Evolutionary conservation across 2,797 vertebrate genomes (phyloP).

Genomic region (Eulemur mongoz): DNA sequence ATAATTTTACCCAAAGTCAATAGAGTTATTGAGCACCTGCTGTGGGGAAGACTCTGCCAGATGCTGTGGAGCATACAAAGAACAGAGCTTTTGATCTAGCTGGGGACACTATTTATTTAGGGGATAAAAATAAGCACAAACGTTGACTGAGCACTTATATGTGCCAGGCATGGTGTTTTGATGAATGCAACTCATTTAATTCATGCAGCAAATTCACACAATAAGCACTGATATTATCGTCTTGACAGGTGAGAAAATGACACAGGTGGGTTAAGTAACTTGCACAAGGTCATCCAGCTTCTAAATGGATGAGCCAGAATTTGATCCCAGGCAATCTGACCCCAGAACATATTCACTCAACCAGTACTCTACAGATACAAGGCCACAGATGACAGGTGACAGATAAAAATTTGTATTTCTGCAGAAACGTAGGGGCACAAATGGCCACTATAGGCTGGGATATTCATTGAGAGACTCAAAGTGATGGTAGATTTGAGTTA

Average conservation of each 20-base stretch:
- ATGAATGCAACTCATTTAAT: neutral
- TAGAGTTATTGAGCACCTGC: slow-evolving; percentile 52
- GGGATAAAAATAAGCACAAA: neutral
- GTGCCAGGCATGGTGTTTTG: neutral
- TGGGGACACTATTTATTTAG: neutral
- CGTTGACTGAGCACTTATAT: neutral
- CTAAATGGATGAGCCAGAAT: neutral
- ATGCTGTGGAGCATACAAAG: neutral
- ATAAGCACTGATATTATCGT: neutral
- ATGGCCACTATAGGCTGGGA: neutral
- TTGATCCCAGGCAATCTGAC: neutral
- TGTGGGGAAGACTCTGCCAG: slow-evolving; percentile 39
- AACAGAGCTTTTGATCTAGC: neutral
- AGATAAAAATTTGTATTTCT: neutral
- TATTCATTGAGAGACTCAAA: neutral
- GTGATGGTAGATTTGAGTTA: neutral
- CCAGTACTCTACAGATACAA: neutral
- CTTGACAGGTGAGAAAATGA: neutral
- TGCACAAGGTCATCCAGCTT: neutral
- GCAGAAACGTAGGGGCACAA: neutral
- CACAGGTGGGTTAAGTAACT: neutral
- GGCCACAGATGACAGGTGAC: neutral
- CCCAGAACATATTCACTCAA: neutral
- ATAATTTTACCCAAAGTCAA: slow-evolving; percentile 66
- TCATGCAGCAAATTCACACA: no score